Percentiles rank a stretch among this genome's conserved stretches.
Conservation (phyloP, 2,888 invertebrate species). For the Harpalus rufipes region DNA sequence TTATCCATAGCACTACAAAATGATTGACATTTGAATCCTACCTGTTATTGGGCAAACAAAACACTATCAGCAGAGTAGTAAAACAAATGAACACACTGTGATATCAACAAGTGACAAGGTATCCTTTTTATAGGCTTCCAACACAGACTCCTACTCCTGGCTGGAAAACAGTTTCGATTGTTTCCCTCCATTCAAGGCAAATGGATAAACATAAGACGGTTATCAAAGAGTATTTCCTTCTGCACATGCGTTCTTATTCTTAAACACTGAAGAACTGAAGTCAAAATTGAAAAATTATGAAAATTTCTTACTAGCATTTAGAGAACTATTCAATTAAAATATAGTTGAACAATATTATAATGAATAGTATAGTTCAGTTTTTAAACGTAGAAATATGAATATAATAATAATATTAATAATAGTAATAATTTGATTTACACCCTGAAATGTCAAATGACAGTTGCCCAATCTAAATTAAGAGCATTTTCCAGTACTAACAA, state of each 20-base stretch:
- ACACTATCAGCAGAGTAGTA: constrained; percentile 33
- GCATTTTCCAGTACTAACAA: too few relatives aligned
- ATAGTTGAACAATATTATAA: too few relatives aligned
- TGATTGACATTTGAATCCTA: constrained; percentile 11
- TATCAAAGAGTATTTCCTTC: constrained; percentile 25
- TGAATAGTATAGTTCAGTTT: too few relatives aligned
- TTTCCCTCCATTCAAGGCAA: constrained; percentile 15
- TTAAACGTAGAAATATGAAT: too few relatives aligned
- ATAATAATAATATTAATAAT: too few relatives aligned
- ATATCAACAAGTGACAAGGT: constrained; percentile 76
- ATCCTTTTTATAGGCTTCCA: constrained; percentile 74
- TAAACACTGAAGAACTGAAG: not conserved
- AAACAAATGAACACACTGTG: constrained; percentile 68
- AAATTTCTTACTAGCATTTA: not conserved
- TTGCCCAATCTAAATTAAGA: too few relatives aligned
- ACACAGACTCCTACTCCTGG: constrained; percentile 40
- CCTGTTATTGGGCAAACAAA: constrained; percentile 28
- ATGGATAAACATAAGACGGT: not conserved
- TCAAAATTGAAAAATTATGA: not conserved
- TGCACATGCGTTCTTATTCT: constrained; percentile 45
- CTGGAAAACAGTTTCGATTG: constrained; percentile 58
- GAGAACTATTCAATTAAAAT: too few relatives aligned
- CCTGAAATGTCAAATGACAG: too few relatives aligned
- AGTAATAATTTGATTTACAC: too few relatives aligned
- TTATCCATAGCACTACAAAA: not conserved